These are phyloP conservation scores for Noctua janthe DNA, from an alignment of 2,888 invertebrate species.

Conservation along the genomic window DNA sequence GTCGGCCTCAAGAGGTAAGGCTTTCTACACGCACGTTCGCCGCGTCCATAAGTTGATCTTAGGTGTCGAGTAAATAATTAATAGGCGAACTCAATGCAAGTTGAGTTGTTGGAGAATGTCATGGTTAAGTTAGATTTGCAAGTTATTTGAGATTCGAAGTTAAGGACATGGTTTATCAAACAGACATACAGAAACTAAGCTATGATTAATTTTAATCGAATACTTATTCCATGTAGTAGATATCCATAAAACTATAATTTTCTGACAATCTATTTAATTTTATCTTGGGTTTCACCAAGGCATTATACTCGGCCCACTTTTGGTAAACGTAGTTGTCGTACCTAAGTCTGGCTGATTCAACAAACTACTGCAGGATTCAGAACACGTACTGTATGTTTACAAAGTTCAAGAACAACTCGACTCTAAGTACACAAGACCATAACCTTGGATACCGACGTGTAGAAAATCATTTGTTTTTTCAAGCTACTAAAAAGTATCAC, in stretches of 20 bases:
- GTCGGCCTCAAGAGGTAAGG: slow-evolving; percentile 65
- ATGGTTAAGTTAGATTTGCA: slow-evolving; percentile 34
- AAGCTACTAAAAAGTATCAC: neutral
- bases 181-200: neutral
- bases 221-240: neutral
- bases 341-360: slow-evolving; percentile 26
- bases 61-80: slow-evolving; percentile 64
- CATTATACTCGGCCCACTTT: neutral
- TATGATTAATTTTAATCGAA: neutral
- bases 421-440: slow-evolving; percentile 34
- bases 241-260: neutral
- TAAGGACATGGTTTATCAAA: slow-evolving; percentile 5
- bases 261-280: neutral
- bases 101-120: slow-evolving; percentile 41
- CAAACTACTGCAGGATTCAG: slow-evolving; percentile 41
- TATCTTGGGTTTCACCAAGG: slow-evolving; percentile 15
- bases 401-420: slow-evolving; percentile 52
- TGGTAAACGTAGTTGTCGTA: neutral
- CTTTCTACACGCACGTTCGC: slow-evolving; percentile 71
- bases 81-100: slow-evolving; percentile 62
- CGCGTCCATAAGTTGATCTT: slow-evolving; percentile 67
- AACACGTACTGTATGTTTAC: slow-evolving; percentile 56
- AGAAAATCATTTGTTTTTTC: slow-evolving; percentile 22
- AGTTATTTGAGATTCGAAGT: neutral
- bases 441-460: slow-evolving; percentile 37